These are phyloP conservation scores for Lethrus apterus DNA, from an alignment of 1,140 invertebrate species.

Conservation along the genomic window DNA sequence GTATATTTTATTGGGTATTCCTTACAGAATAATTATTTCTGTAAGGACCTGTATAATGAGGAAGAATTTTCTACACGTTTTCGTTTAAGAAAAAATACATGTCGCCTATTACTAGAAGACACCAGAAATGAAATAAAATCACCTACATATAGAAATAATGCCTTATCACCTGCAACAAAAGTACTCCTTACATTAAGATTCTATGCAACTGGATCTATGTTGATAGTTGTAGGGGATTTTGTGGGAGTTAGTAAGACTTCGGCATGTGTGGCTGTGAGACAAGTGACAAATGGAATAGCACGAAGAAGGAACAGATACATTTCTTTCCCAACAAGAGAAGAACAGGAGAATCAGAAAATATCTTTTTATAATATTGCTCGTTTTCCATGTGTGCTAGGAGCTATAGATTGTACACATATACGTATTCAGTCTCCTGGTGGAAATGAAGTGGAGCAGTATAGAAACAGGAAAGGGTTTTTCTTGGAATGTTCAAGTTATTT, in stretches of 20 bases:
- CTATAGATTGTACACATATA: conserved; percentile 35
- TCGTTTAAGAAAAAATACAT: not conserved
- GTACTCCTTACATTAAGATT: conserved; percentile 26
- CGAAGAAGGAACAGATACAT: not conserved
- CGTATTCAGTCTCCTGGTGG: conserved; percentile 20
- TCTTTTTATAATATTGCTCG: conserved; percentile 26
- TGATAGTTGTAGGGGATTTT: conserved; percentile 28
- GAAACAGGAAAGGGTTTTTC: too few relatives aligned
- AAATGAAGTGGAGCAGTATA: too few relatives aligned
- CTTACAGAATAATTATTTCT: too few relatives aligned
- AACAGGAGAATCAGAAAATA: not conserved
- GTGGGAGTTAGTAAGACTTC: conserved; percentile 26
- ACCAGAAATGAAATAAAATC: not conserved
- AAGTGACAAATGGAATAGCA: too few relatives aligned
- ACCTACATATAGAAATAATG: not conserved
- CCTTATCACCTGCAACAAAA: conserved; percentile 16
- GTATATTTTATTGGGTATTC: too few relatives aligned
- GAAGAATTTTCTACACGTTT: not conserved
- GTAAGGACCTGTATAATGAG: too few relatives aligned
- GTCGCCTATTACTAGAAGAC: not conserved
- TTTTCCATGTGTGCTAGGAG: conserved; percentile 34
- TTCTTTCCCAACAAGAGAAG: not conserved
- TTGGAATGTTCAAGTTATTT: too few relatives aligned
- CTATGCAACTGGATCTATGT: conserved; percentile 30
- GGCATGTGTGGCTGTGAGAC: conserved; percentile 20